Evolutionary conservation across 2,797 vertebrate species (phyloP).

Genomic region (Phalloptychus januarius): DNA sequence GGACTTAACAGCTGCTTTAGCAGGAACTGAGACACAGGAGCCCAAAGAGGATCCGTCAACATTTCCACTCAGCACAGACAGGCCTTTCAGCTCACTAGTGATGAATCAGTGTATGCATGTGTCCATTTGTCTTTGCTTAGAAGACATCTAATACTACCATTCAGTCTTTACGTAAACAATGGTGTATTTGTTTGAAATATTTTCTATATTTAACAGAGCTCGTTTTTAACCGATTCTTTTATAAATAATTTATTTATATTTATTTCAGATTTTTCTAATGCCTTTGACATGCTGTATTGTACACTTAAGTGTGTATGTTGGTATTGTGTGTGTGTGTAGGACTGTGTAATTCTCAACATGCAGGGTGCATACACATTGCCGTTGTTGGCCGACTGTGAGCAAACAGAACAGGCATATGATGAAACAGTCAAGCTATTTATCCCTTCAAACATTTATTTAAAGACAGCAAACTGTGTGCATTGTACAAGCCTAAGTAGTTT

Average conservation of each 20-base stretch:
- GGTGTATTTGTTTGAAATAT: constrained; percentile 39
- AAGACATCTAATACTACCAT: constrained; percentile 36
- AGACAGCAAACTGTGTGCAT: not conserved
- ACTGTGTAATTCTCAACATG: constrained; percentile 15
- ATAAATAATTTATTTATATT: constrained; percentile 75
- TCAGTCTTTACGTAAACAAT: constrained; percentile 32
- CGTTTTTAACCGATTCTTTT: constrained; percentile 65
- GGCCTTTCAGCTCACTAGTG: constrained; percentile 48
- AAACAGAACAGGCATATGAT: not conserved
- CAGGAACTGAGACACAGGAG: not conserved
- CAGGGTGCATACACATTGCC: constrained; percentile 26
- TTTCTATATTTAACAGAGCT: constrained; percentile 65
- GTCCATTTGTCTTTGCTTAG: constrained; percentile 45
- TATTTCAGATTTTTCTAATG: constrained; percentile 71
- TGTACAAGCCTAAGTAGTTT: not conserved
- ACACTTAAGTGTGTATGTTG: constrained; percentile 40
- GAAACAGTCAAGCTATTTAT: not conserved
- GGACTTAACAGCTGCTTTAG: not conserved
- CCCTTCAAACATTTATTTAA: not conserved
- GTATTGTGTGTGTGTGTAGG: constrained; percentile 25
- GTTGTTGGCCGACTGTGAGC: constrained; percentile 24
- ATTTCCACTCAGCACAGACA: constrained; percentile 29
- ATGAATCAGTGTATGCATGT: constrained; percentile 58
- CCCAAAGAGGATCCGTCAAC: not conserved
- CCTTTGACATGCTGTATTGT: constrained; percentile 62